Conservation (phyloP, 1,140 invertebrate genomes). For the Heliothis subflexa region DNA sequence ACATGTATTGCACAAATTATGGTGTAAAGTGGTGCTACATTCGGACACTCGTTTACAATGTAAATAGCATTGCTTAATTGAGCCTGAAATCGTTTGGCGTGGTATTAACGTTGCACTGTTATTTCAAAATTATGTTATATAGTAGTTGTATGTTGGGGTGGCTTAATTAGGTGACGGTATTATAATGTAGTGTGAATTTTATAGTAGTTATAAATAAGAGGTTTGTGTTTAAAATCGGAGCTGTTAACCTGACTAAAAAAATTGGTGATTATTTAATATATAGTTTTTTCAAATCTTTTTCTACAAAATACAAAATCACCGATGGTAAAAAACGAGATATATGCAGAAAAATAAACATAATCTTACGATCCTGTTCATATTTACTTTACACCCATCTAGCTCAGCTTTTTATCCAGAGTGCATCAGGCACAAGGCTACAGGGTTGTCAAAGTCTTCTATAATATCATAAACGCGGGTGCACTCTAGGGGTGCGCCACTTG, state of each 20-base stretch:
- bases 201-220: too few relatives aligned
- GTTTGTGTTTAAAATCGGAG: too few relatives aligned
- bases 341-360: too few relatives aligned
- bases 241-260: too few relatives aligned
- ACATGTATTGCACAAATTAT: background rate
- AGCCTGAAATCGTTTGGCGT: conserved; percentile 4
- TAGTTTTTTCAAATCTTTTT: too few relatives aligned
- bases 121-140: background rate
- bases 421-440: too few relatives aligned
- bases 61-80: conserved; percentile 29
- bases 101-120: background rate
- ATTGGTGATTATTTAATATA: too few relatives aligned
- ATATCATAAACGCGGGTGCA: conserved; percentile 50
- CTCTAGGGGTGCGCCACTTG: conserved; percentile 34
- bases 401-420: too few relatives aligned
- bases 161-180: background rate
- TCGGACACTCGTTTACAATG: conserved; percentile 16
- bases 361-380: too few relatives aligned
- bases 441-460: conserved; percentile 23
- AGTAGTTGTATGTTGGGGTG: background rate
- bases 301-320: too few relatives aligned
- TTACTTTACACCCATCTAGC: too few relatives aligned
- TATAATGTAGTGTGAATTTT: background rate
- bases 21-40: background rate
- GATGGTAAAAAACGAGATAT: too few relatives aligned